A percentile compares a stretch with the other conserved stretches of the same genome.
Conservation (phyloP, 30 jellyfish, hydroid and myxozoan genomes). For the Hydractinia symbiolongicarpus region DNA sequence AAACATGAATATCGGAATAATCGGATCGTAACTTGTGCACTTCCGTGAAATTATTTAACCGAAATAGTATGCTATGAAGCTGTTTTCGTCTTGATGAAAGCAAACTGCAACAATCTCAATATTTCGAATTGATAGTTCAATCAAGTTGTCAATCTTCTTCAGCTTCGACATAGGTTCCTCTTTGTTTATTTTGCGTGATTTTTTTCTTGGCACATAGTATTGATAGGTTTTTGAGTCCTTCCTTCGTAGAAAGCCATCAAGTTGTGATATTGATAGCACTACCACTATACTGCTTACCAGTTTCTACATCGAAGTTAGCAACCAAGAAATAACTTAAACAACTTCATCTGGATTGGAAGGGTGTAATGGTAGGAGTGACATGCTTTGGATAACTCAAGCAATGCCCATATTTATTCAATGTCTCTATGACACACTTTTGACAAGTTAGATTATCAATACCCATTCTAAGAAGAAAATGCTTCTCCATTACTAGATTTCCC, state of each 20-base stretch:
- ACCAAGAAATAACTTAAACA: not conserved
- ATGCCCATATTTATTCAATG: constrained; percentile 30
- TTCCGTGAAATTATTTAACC: too few species aligned
- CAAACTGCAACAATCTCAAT: too few species aligned
- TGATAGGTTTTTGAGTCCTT: not conserved
- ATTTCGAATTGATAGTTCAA: too few species aligned
- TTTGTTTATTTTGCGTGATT: too few species aligned
- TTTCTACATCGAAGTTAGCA: not conserved
- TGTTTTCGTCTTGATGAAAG: too few species aligned
- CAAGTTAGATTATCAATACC: not conserved
- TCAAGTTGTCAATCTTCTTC: too few species aligned
- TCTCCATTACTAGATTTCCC: not conserved
- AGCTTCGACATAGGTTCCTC: too few species aligned
- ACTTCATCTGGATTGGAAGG: not conserved
- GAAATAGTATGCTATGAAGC: too few species aligned
- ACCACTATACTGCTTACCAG: not conserved
- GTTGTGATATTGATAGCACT: not conserved
- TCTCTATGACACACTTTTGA: not conserved
- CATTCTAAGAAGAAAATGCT: not conserved
- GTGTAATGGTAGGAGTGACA: not conserved
- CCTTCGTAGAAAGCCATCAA: not conserved
- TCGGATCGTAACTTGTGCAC: too few species aligned
- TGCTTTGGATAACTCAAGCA: constrained; percentile 23
- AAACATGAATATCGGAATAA: too few species aligned
- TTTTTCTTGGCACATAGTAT: too few species aligned